Evolutionary conservation across 2,113 vertebrate species (phyloP).

Genomic region (Pitta sordida): DNA sequence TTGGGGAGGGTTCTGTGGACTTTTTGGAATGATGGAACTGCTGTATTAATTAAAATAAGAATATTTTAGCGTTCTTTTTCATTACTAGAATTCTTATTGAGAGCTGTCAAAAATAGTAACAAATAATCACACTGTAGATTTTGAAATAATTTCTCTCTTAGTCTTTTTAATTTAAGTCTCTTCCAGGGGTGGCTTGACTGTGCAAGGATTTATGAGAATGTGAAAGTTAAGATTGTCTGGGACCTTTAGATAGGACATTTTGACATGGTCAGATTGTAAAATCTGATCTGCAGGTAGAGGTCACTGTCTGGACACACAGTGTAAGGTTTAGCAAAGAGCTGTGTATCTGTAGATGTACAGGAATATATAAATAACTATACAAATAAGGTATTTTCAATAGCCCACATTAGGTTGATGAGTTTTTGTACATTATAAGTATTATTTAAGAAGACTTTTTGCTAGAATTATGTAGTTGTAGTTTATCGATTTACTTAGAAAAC

Average conservation of each 20-base stretch:
- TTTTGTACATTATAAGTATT: neutral
- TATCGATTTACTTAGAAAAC: neutral
- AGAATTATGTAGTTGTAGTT: neutral
- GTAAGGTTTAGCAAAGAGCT: neutral
- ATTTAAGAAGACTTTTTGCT: neutral
- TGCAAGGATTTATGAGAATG: neutral
- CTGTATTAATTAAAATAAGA: neutral
- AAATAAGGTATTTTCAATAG: neutral
- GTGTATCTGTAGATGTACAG: neutral
- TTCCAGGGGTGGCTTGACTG: neutral
- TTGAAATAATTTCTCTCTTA: neutral
- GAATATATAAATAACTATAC: too few species aligned
- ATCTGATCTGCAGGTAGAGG: neutral
- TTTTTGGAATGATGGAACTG: neutral
- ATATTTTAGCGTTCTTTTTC: neutral
- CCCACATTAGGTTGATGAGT: neutral
- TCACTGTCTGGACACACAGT: neutral
- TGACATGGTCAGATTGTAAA: neutral
- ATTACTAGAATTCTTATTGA: neutral
- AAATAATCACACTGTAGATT: neutral
- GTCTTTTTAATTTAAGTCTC: neutral
- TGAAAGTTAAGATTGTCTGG: neutral
- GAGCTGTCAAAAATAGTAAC: neutral
- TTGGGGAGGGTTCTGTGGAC: neutral
- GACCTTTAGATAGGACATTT: neutral